Percentiles rank a stretch among this genome's conserved stretches.
These are phyloP conservation scores for Drymodes brunneopygia DNA, from an alignment of 2,113 vertebrate genomes.

Conservation along the genomic window DNA sequence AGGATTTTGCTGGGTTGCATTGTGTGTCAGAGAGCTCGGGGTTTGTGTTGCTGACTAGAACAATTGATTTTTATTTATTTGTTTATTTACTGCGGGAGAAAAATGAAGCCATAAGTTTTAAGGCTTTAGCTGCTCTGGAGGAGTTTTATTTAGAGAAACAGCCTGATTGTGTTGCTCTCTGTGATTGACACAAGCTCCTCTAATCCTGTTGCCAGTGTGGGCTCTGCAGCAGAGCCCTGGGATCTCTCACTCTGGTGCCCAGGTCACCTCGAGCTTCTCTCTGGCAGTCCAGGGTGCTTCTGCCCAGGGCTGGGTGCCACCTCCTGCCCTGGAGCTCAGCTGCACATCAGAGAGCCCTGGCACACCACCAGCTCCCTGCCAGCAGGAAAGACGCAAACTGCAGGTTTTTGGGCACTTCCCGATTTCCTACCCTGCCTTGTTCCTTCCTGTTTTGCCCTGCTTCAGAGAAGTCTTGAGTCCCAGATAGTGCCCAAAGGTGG, in stretches of 20 bases:
- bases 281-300: not conserved
- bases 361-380: not conserved
- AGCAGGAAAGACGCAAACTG: not conserved
- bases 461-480: not conserved
- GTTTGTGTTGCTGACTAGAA: not conserved
- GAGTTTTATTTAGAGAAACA: not conserved
- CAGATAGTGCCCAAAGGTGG: not conserved
- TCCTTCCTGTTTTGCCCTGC: not conserved
- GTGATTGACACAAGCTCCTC: not conserved
- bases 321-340: not conserved
- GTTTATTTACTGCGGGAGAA: not conserved
- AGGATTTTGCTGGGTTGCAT: not conserved
- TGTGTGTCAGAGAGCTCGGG: not conserved
- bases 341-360: not conserved
- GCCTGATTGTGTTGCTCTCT: not conserved
- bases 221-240: not conserved
- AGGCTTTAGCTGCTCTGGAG: not conserved
- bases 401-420: not conserved
- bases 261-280: not conserved
- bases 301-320: not conserved
- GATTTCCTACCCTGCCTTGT: not conserved
- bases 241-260: not conserved
- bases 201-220: not conserved
- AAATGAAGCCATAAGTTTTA: not conserved
- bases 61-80: slow-evolving; percentile 51